Conservation (phyloP, 1,140 invertebrate genomes). For the Dreissena rostriformis region DNA sequence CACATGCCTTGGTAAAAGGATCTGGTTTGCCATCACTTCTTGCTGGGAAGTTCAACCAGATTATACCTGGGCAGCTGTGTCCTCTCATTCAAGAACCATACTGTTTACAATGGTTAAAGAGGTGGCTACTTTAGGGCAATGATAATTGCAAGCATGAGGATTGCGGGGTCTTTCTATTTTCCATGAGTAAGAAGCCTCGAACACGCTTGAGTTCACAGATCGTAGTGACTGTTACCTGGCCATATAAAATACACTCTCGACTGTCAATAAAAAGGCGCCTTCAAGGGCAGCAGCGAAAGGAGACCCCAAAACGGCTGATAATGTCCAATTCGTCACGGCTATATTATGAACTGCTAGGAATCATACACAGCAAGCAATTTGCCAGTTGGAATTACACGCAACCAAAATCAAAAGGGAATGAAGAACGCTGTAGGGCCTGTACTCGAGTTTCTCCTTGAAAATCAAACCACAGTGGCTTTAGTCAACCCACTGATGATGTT, state of each 20-base stretch:
- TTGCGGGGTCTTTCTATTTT: neutral
- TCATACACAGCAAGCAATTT: neutral
- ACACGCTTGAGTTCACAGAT: neutral
- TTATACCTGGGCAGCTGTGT: slow-evolving; percentile 10
- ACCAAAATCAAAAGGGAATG: neutral
- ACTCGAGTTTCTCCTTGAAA: neutral
- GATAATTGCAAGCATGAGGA: neutral
- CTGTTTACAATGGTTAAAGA: neutral
- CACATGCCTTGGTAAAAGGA: neutral
- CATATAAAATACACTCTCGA: neutral
- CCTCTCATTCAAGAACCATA: neutral
- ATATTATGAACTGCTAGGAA: neutral
- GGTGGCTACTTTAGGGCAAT: neutral
- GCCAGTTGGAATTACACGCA: neutral
- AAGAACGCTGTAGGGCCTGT: neutral
- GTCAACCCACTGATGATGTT: slow-evolving; percentile 1
- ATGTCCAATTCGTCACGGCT: neutral
- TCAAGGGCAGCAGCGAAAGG: neutral
- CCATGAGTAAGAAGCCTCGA: neutral
- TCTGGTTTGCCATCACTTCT: neutral
- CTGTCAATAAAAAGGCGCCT: neutral
- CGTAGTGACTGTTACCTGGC: neutral
- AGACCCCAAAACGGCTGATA: neutral
- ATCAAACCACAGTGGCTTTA: neutral
- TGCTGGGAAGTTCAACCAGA: neutral